These are phyloP conservation scores for Sylvia atricapilla DNA, from an alignment of 2,113 vertebrate species.

Conservation along the genomic window DNA sequence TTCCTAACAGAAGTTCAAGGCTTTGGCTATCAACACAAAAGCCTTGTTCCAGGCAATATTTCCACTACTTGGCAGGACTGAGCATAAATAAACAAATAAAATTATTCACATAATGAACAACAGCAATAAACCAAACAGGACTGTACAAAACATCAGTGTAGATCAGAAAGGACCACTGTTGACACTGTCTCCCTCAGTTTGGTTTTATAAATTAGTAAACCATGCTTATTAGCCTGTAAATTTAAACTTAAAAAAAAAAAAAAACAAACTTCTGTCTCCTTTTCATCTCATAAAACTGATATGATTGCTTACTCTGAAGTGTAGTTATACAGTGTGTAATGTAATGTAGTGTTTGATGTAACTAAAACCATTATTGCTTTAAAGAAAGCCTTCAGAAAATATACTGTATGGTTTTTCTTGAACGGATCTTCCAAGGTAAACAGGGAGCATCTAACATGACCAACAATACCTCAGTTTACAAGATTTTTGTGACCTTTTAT, in stretches of 20 bases:
- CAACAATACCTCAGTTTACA: neutral
- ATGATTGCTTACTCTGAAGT: neutral
- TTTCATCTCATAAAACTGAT: neutral
- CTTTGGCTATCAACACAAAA: neutral
- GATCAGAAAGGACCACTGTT: neutral
- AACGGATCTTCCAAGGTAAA: neutral
- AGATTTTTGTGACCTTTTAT: conserved; percentile 28
- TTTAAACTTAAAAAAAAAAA: neutral
- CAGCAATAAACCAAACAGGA: neutral
- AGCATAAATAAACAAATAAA: neutral
- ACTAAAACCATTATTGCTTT: neutral
- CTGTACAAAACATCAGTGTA: neutral
- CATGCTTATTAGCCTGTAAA: neutral
- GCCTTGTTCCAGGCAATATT: neutral
- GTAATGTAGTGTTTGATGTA: neutral
- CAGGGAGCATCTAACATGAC: neutral
- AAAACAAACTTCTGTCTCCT: neutral
- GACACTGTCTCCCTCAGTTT: neutral
- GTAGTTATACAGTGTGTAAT: neutral
- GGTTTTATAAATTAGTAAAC: neutral
- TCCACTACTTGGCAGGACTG: neutral
- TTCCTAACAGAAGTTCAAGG: neutral
- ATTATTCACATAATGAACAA: neutral
- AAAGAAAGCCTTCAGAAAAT: neutral
- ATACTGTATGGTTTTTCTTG: neutral